Percentiles rank a stretch among this genome's conserved stretches.
Evolutionary conservation across 2,888 invertebrate species (phyloP).

Genomic region (Ophioninae sp.): DNA sequence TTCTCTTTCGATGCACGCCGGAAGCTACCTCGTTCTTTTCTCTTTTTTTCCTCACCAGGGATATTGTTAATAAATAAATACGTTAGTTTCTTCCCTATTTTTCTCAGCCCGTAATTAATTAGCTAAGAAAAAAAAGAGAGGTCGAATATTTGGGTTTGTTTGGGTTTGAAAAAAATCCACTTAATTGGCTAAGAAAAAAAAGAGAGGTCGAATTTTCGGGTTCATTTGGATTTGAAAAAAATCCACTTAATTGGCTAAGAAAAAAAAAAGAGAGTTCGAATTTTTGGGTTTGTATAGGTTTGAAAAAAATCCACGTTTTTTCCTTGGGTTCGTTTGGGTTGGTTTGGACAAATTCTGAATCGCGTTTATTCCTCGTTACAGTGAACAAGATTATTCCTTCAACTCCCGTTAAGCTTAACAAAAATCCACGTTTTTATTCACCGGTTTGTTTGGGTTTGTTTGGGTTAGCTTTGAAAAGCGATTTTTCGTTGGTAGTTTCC

Average conservation of each 20-base stretch:
- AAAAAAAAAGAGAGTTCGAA: too few species aligned
- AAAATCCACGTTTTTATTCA: too few species aligned
- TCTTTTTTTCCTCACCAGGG: constrained; percentile 6
- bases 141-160: background rate
- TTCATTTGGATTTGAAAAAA: background rate
- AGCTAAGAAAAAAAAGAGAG: background rate
- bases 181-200: background rate
- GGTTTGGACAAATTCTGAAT: too few species aligned
- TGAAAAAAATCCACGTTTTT: too few species aligned
- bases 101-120: background rate
- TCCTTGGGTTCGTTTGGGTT: too few species aligned
- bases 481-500: too few species aligned
- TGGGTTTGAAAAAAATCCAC: too few species aligned
- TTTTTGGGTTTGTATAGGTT: background rate
- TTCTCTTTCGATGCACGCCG: constrained; percentile 26
- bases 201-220: background rate
- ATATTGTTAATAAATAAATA: constrained; percentile 39
- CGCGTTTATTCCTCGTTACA: too few species aligned
- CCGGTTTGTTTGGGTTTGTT: too few species aligned
- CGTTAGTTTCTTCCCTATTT: background rate
- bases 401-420: too few species aligned
- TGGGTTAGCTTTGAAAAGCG: too few species aligned
- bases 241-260: background rate
- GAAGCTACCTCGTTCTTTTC: constrained; percentile 4
- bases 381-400: too few species aligned